Base-by-base conservation (phyloP, 2,797 vertebrate species). In the Sebastes glaucus region DNA sequence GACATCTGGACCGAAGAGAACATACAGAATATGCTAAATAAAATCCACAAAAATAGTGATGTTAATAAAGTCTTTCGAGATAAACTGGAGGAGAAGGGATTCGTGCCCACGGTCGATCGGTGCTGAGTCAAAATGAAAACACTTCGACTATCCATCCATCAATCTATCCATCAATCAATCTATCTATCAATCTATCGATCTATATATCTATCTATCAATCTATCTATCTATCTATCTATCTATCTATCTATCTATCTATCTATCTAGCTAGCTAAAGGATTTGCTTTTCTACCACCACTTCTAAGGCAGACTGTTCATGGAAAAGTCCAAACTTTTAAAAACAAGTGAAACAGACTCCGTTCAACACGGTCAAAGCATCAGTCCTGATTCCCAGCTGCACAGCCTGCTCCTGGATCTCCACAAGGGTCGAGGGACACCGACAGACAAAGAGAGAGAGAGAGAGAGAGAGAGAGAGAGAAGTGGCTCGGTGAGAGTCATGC, bases 331-430 rank as follows among this genome's bases (percentile, higher is more conserved):
- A 35, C 30, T 72, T 42, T 18, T 38, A 9, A 23, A 75, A 67
- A 72, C 20, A 18, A 38, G n/a, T 25, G 53, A 20, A 76, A 78
- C 61, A 18, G 35, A 32, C 49, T 77, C 52, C 11, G 18, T 25
- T 79, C 23, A 65, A 3, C 7, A 20, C 62, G 66, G 77, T 69
- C 66, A 80, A 55, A 86, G 30, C 14, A 30, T 49, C 32, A 11
- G 69, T 88, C 93, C 94, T 92, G 93, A 94, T 94, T 84, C 84
- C 95, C 92, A 93, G 93, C 90, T 82, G 88, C 88, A 92, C 92
- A 94, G 76, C 85, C 87, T 55, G 91, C 84, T 74, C 92, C 92
- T 77, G 87, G 79, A 87, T 74, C 89, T 89, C 90, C 88, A 80
- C 11, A 3, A 74, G 55, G 77, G 80, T 7, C 18, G 46, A 88